These are phyloP conservation scores for Heloderma charlesbogerti DNA, from an alignment of 2,113 vertebrate species.

Conservation along the genomic window DNA sequence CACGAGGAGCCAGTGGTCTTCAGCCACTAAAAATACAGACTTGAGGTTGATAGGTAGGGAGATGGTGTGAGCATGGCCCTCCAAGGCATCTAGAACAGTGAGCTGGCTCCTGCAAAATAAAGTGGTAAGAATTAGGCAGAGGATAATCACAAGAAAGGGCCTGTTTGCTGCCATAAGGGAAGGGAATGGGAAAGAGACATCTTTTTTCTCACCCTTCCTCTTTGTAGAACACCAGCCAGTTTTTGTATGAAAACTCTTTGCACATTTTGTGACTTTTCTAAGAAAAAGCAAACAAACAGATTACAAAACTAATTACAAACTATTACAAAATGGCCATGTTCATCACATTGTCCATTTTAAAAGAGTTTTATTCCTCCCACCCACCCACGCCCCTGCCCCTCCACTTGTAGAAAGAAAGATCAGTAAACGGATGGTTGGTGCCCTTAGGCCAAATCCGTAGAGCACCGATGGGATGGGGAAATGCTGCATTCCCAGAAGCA, in stretches of 20 bases:
- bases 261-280: constrained; percentile 89
- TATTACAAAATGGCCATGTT: not conserved
- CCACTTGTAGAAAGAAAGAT: not conserved
- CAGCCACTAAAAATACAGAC: constrained; percentile 89
- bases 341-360: not conserved
- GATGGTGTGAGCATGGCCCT: constrained; percentile 89
- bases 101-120: constrained; percentile 83
- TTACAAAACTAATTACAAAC: constrained; percentile 19
- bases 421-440: not conserved
- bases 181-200: too few species aligned
- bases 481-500: not conserved
- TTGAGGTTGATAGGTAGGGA: constrained; percentile 88
- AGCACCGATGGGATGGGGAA: too few species aligned
- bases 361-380: not conserved
- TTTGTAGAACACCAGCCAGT: constrained; percentile 96
- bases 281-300: constrained; percentile 14
- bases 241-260: constrained; percentile 94
- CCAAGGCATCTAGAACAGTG: constrained; percentile 91
- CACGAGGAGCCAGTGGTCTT: constrained; percentile 94
- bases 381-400: too few species aligned
- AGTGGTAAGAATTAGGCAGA: constrained; percentile 56
- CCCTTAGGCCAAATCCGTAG: not conserved
- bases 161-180: not conserved
- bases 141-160: not conserved
- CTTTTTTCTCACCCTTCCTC: constrained; percentile 85